Percentiles rank a stretch among this genome's conserved stretches.
phyloP scores from a whole-genome alignment of 1,140 invertebrate species.

The Amyelois transitella region DNA sequence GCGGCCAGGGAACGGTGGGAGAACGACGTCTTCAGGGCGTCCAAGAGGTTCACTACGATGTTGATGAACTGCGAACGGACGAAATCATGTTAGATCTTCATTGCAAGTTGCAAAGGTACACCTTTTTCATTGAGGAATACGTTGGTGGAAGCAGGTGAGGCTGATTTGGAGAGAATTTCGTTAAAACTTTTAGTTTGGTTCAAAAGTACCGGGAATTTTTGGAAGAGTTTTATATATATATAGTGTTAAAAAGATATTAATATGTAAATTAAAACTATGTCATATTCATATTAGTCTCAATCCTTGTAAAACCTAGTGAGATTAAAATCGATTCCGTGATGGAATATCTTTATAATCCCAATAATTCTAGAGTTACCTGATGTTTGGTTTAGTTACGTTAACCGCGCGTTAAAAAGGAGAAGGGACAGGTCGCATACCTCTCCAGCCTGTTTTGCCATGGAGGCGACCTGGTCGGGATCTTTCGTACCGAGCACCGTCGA shows the following conservation, averaged over 20 bases:
- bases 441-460: slow-evolving; percentile 93
- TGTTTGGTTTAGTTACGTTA: neutral
- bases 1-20: slow-evolving; percentile 89
- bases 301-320: too few species aligned
- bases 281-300: too few species aligned
- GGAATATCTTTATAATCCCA: neutral
- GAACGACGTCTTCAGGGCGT: slow-evolving; percentile 92
- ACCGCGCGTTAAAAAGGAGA: slow-evolving; percentile 24
- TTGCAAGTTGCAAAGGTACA: too few species aligned
- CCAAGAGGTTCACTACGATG: slow-evolving; percentile 91
- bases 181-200: too few species aligned
- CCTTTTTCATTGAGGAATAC: too few species aligned
- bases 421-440: slow-evolving; percentile 83
- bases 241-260: too few species aligned
- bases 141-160: too few species aligned
- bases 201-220: too few species aligned
- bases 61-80: slow-evolving; percentile 85
- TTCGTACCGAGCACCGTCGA: slow-evolving; percentile 90
- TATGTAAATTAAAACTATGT: too few species aligned
- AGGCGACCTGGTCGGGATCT: slow-evolving; percentile 90
- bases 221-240: too few species aligned
- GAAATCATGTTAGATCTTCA: neutral
- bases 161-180: too few species aligned
- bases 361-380: slow-evolving; percentile 2
- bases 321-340: too few species aligned